phyloP scores from a whole-genome alignment of 2,113 vertebrate species.

The Bos javanicus region DNA sequence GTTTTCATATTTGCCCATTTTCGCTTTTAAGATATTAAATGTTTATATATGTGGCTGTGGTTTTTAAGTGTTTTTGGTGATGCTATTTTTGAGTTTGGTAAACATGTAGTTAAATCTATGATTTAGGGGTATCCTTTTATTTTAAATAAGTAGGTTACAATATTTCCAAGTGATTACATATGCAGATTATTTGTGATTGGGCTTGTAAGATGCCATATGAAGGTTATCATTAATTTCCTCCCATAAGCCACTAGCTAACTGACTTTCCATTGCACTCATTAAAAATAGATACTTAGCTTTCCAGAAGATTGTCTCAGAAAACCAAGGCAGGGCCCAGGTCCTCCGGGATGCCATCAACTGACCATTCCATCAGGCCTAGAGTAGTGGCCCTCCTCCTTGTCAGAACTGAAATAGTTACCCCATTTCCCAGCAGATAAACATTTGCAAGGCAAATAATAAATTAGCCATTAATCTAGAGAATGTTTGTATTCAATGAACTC shows the following conservation, averaged over 20 bases:
- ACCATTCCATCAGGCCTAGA: conserved; percentile 77
- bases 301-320: conserved; percentile 80
- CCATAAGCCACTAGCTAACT: conserved; percentile 76
- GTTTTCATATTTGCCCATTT: neutral
- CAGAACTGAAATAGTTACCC: conserved; percentile 79
- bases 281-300: conserved; percentile 85
- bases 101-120: neutral
- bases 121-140: neutral
- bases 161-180: conserved; percentile 33
- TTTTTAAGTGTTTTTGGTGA: conserved; percentile 24
- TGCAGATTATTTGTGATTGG: conserved; percentile 59
- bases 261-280: conserved; percentile 83
- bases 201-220: conserved; percentile 64
- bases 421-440: conserved; percentile 82
- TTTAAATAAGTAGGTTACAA: conserved; percentile 37
- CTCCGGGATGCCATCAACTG: conserved; percentile 81
- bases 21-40: neutral
- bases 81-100: neutral
- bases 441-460: conserved; percentile 87
- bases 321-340: conserved; percentile 66
- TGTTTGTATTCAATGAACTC: conserved; percentile 79
- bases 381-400: conserved; percentile 75
- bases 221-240: conserved; percentile 80
- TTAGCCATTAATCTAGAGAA: conserved; percentile 83
- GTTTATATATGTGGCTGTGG: neutral